Evolutionary conservation across 2,888 invertebrate genomes (phyloP).

Genomic region (Xanthia togata): DNA sequence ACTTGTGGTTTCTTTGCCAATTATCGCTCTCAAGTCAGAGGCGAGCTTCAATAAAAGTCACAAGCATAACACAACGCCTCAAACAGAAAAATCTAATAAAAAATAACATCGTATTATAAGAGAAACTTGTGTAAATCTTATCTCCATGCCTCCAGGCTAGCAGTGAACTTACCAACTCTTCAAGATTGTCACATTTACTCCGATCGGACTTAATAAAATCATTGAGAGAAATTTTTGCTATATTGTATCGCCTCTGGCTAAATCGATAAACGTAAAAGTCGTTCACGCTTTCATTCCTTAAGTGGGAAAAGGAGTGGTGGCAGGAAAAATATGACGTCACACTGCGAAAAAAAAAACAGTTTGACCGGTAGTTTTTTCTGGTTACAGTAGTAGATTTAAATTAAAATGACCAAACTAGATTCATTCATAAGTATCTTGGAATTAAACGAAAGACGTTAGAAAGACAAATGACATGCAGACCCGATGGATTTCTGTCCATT

Average conservation of each 20-base stretch:
- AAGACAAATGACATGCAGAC: neutral
- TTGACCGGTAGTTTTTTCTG: neutral
- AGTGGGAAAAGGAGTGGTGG: conserved; percentile 5
- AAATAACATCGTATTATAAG: conserved; percentile 1
- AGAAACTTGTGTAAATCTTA: conserved; percentile 46
- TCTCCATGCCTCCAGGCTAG: conserved; percentile 51
- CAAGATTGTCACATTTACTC: conserved; percentile 50
- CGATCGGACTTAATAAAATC: conserved; percentile 52
- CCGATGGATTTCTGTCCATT: neutral
- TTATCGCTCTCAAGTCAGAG: neutral
- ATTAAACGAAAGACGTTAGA: neutral
- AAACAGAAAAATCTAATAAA: conserved; percentile 12
- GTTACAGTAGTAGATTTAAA: too few relatives aligned
- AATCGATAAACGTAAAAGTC: conserved; percentile 50
- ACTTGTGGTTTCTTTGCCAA: neutral
- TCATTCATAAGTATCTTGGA: neutral
- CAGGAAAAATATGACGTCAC: conserved; percentile 36
- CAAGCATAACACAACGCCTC: neutral
- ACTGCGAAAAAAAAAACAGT: neutral
- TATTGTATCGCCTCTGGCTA: conserved; percentile 49
- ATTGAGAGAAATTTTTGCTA: conserved; percentile 58
- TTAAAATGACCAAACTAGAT: neutral
- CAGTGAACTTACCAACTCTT: conserved; percentile 53
- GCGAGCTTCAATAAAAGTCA: neutral
- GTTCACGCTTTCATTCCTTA: conserved; percentile 50